A percentile compares a stretch with the other conserved stretches of the same genome.
These are phyloP conservation scores for Cacoxenus indagator DNA, from an alignment of 2,888 invertebrate genomes.

Conservation along the genomic window DNA sequence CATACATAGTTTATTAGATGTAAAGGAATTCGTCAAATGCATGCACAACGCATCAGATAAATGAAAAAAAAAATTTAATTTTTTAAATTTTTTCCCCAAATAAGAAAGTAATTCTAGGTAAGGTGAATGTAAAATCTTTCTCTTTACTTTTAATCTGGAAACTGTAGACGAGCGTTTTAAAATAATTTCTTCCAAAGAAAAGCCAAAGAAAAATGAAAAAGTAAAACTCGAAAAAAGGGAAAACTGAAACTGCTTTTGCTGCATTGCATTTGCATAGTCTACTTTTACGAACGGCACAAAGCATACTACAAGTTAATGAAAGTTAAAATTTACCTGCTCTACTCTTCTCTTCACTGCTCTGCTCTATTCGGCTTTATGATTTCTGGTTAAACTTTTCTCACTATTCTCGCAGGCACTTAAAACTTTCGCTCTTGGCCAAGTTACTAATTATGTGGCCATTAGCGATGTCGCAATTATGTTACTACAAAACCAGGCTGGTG, in stretches of 20 bases:
- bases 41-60: background rate
- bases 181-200: background rate
- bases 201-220: background rate
- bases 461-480: background rate
- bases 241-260: background rate
- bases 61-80: background rate
- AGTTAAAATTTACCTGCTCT: too few species aligned
- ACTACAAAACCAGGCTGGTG: background rate
- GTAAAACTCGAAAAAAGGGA: background rate
- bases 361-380: background rate
- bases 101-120: background rate
- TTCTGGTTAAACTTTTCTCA: background rate
- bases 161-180: background rate
- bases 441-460: constrained; percentile 18
- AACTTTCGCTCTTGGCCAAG: background rate
- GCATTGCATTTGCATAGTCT: background rate
- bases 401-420: background rate
- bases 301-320: constrained; percentile 1
- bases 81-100: background rate
- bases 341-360: too few species aligned
- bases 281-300: background rate
- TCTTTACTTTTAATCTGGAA: too few species aligned
- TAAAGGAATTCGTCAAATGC: constrained; percentile 18
- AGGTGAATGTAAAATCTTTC: too few species aligned
- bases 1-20: constrained; percentile 35